A percentile compares a stretch with the other conserved stretches of the same genome.
Conservation (phyloP, 2,888 invertebrate genomes). For the Acrobasis consociella region DNA sequence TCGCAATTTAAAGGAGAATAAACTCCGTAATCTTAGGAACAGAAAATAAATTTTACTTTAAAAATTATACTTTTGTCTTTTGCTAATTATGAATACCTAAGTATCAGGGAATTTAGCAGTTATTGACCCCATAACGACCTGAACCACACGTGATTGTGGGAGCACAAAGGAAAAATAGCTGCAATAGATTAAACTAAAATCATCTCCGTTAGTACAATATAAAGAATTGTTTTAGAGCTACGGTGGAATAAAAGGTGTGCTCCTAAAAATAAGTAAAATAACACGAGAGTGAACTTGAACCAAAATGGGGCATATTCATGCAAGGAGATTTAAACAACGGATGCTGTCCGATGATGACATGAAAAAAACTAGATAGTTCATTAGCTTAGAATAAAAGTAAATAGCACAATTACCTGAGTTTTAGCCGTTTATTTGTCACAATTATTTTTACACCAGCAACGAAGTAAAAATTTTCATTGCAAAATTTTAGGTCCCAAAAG, state of each 20-base stretch:
- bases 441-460: slow-evolving; percentile 81
- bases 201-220: not conserved
- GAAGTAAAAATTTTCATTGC: slow-evolving; percentile 80
- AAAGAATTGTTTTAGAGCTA: not conserved
- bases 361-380: slow-evolving; percentile 25
- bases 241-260: slow-evolving; percentile 18
- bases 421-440: slow-evolving; percentile 75
- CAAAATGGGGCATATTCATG: slow-evolving; percentile 65
- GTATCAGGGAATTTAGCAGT: slow-evolving; percentile 55
- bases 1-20: not conserved
- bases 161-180: slow-evolving; percentile 56
- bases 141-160: slow-evolving; percentile 75
- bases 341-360: slow-evolving; percentile 31
- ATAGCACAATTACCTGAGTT: slow-evolving; percentile 73
- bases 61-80: not conserved
- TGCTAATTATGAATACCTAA: not conserved
- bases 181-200: not conserved
- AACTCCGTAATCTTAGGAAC: not conserved
- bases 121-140: slow-evolving; percentile 78
- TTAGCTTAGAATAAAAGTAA: slow-evolving; percentile 35
- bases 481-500: slow-evolving; percentile 56
- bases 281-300: slow-evolving; percentile 65
- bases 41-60: not conserved
- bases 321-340: slow-evolving; percentile 36
- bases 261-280: slow-evolving; percentile 50